Base-by-base conservation (phyloP, 2,888 invertebrate species). In the Gibbula magus region DNA sequence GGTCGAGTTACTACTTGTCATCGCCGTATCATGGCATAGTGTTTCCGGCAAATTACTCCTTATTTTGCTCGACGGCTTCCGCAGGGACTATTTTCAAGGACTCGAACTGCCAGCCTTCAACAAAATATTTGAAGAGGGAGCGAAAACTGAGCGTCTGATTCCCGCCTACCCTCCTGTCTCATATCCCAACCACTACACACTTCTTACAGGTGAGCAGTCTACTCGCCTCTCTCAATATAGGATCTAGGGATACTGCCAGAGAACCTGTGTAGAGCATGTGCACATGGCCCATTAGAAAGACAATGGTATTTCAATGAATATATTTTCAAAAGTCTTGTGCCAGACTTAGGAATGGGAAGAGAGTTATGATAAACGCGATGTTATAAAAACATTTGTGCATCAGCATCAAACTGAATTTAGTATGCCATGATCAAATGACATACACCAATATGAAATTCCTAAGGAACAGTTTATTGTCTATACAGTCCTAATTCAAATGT, bases 21-120 rank as follows among this genome's bases (percentile, higher is more conserved):
- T 22, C 39, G 70, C 20, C 8, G 13, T 39, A 32, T 20, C 22
- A 56, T 25, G 56, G 56, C 22, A 4, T 10, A 45, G 8, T 45
- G 45, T 45, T 45, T 75, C 74, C 74, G 52, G 74, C 74, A 87
- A 88, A 79, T 75, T 89, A 1, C 54, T 89, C 16, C 73, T 89
- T 10, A 78, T 90, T 16, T 76, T 90, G n/a, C 51, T 90, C 29
- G 90, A 90, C 78, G 91, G 90, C 75, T 89, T 90, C 80, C 86
- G 89, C 0, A 89, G 89, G 89, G 89, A 91, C 78, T 91, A 91
- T 82, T 83, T 87, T 56, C 75, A 75, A 18, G 75, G 25, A 10
- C 51, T 52, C 0, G 73, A 82, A 1, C 74, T 87, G 29, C 77
- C 83, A 32, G 90, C 90, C 29, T 89, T 90, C 73, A 56, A 78